phyloP scores from a whole-genome alignment of 1,140 invertebrate genomes.

The Drosophila chauvacae region DNA sequence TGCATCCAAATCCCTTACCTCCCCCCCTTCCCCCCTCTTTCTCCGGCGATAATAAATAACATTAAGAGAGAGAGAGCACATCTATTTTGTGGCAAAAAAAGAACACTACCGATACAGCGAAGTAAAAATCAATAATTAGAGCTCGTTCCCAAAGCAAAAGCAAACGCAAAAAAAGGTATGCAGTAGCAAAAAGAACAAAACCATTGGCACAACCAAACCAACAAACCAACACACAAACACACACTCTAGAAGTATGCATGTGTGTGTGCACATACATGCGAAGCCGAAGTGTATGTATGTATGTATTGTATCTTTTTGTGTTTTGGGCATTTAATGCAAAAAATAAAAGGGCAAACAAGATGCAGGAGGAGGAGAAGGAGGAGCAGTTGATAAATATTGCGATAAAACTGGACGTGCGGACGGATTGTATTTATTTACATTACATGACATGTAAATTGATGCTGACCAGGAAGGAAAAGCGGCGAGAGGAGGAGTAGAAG shows the following conservation, averaged over 20 bases:
- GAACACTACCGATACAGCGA: conserved; percentile 45
- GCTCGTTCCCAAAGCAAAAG: conserved; percentile 39
- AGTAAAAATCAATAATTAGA: conserved; percentile 70
- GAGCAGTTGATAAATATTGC: conserved; percentile 13
- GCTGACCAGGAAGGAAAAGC: background rate
- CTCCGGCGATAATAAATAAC: conserved; percentile 7
- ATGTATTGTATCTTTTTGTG: conserved; percentile 20
- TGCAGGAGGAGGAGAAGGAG: background rate
- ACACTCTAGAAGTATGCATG: background rate
- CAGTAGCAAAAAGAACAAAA: conserved; percentile 39
- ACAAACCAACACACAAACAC: background rate
- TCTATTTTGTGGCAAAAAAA: background rate
- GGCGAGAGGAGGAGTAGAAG: background rate
- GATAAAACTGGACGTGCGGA: background rate
- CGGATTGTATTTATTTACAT: conserved; percentile 5
- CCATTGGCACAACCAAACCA: conserved; percentile 10
- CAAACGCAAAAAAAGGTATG: conserved; percentile 52
- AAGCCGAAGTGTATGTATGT: conserved; percentile 6
- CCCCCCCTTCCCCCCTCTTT: background rate
- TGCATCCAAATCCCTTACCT: background rate
- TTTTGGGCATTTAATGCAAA: conserved; percentile 27
- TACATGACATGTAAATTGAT: conserved; percentile 15
- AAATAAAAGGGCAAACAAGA: conserved; percentile 12
- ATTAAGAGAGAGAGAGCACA: background rate
- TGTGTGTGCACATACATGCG: conserved; percentile 6